Percentiles rank a stretch among this genome's conserved stretches.
Conservation (phyloP, 2,888 invertebrate genomes). For the Volucella bombylans region DNA sequence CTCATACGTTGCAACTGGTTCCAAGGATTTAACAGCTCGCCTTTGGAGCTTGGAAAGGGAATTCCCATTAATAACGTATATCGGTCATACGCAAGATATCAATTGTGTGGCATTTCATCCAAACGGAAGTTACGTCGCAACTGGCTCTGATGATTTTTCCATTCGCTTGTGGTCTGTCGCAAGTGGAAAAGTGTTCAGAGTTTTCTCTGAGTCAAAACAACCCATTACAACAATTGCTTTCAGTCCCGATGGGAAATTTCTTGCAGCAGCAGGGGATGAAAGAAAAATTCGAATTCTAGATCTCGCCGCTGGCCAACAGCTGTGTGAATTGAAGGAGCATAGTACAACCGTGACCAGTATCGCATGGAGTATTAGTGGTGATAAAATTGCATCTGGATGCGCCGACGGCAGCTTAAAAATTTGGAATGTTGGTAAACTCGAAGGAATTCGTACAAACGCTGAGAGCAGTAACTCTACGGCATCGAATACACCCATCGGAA, state of each 20-base stretch:
- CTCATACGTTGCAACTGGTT: constrained; percentile 93
- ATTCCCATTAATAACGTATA: constrained; percentile 91
- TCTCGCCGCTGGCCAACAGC: constrained; percentile 84
- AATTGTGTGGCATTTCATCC: constrained; percentile 91
- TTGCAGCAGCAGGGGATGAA: constrained; percentile 92
- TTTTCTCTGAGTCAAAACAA: constrained; percentile 90
- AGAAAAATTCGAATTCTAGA: constrained; percentile 87
- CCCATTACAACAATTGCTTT: constrained; percentile 90
- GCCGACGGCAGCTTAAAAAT: constrained; percentile 86
- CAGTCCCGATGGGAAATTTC: constrained; percentile 91
- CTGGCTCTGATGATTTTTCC: constrained; percentile 94
- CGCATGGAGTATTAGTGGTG: constrained; percentile 85
- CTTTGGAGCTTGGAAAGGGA: constrained; percentile 92
- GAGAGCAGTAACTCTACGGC: constrained; percentile 27
- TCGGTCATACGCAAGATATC: constrained; percentile 94
- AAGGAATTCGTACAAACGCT: constrained; percentile 28
- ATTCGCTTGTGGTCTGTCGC: constrained; percentile 94
- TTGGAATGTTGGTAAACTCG: constrained; percentile 84
- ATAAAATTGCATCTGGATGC: constrained; percentile 87
- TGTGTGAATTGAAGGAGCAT: constrained; percentile 85
- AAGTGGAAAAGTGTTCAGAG: constrained; percentile 90
- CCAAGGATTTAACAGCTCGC: constrained; percentile 92
- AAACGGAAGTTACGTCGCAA: constrained; percentile 93
- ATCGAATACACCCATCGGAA: neutral
- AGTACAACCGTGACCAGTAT: constrained; percentile 84